phyloP scores from a whole-genome alignment of 2,113 vertebrate species.

The Puffinus mauretanicus region DNA sequence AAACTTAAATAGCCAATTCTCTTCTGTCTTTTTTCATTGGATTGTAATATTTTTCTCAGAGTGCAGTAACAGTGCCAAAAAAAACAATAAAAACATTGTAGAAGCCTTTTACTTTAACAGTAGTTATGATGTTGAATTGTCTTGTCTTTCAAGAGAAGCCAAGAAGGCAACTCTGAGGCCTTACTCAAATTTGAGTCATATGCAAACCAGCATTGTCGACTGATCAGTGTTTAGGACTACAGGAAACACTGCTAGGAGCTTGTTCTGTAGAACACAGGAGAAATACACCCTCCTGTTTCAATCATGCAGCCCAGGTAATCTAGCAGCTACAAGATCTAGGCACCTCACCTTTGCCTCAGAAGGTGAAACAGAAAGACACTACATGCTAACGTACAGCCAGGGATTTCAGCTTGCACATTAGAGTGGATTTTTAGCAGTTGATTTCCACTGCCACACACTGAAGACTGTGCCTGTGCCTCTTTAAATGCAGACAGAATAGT shows the following conservation, averaged over 20 bases:
- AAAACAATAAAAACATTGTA: not conserved
- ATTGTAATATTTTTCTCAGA: constrained; percentile 5
- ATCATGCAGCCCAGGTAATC: not conserved
- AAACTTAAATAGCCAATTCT: constrained; percentile 30
- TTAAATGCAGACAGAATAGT: not conserved
- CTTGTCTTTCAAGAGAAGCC: constrained; percentile 25
- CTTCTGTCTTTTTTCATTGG: constrained; percentile 7
- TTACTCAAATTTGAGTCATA: not conserved
- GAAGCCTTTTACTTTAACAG: constrained; percentile 33
- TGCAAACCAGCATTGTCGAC: not conserved
- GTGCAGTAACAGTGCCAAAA: not conserved
- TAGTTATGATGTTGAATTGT: not conserved
- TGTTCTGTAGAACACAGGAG: not conserved
- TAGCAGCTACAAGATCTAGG: not conserved
- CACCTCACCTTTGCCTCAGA: not conserved
- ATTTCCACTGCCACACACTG: not conserved
- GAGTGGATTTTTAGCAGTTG: not conserved
- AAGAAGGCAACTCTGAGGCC: not conserved
- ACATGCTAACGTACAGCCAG: rapidly evolving
- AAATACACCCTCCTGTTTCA: not conserved
- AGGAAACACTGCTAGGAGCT: not conserved
- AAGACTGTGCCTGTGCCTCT: not conserved
- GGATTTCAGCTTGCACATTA: not conserved
- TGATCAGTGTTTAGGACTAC: not conserved
- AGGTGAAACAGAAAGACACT: not conserved